phyloP scores from a whole-genome alignment of 2,113 vertebrate species.

The Scomber japonicus region DNA sequence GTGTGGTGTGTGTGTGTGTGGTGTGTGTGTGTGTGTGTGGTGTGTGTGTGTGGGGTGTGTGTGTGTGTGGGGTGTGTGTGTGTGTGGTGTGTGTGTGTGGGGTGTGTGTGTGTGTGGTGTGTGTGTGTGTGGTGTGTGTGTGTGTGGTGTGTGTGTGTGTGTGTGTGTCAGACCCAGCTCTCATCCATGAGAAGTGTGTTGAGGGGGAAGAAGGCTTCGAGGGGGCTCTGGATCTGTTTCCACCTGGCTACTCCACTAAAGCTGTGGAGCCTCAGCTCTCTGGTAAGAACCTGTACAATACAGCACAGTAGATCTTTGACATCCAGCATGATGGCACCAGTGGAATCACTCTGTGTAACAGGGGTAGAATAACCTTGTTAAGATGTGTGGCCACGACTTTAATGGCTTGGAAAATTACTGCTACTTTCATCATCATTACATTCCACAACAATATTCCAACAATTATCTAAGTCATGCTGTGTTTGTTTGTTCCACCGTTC shows the following conservation, averaged over 20 bases:
- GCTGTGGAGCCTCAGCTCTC: conserved; percentile 94
- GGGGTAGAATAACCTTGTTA: no score
- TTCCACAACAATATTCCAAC: no score
- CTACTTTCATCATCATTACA: no score
- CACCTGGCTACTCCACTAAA: conserved; percentile 90
- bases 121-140: no score
- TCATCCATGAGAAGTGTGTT: conserved; percentile 96
- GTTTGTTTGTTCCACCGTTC: no score
- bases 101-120: neutral
- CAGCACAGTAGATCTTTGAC: neutral
- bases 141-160: neutral
- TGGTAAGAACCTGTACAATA: conserved; percentile 82
- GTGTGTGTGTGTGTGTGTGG: neutral
- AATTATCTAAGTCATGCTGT: no score
- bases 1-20: neutral
- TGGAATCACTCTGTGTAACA: neutral
- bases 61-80: conserved; percentile 1
- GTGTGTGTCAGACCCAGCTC: conserved; percentile 88
- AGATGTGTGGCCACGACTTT: no score
- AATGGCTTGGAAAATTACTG: no score
- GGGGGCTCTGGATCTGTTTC: conserved; percentile 91
- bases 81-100: neutral
- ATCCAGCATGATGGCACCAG: neutral
- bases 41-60: conserved; percentile 6
- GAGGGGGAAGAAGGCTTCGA: conserved; percentile 92